phyloP scores from a whole-genome alignment of 2,113 vertebrate genomes.

The Ochotona curzoniae region DNA sequence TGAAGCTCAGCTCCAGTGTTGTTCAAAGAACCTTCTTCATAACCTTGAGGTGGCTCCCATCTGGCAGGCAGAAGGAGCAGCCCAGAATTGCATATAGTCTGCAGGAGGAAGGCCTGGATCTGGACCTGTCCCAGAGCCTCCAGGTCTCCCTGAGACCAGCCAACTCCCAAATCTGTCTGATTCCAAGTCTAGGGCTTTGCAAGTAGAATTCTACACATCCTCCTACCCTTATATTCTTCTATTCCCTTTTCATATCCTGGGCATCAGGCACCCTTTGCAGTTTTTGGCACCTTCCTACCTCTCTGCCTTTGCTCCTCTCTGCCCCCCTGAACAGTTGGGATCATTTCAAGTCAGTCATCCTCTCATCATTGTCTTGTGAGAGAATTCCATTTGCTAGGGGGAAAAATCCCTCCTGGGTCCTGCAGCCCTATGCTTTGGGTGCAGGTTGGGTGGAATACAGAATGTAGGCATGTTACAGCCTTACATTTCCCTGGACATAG shows the following conservation, averaged over 20 bases:
- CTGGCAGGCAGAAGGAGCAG: not conserved
- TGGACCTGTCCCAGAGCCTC: not conserved
- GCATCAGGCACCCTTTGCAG: too few species aligned
- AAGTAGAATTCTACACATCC: too few species aligned
- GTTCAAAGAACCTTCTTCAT: too few species aligned
- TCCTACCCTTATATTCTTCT: not conserved
- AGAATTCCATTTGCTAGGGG: not conserved
- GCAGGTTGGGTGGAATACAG: not conserved
- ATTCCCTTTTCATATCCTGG: not conserved
- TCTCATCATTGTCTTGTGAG: not conserved
- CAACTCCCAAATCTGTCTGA: not conserved
- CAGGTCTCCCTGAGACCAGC: not conserved
- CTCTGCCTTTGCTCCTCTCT: not conserved
- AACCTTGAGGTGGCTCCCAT: not conserved
- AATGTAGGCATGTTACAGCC: not conserved
- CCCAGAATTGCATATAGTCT: rapidly evolving
- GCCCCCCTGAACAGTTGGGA: not conserved
- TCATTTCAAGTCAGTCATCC: not conserved
- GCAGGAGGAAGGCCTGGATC: not conserved
- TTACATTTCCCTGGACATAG: not conserved
- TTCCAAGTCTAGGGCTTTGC: not conserved
- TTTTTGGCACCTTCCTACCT: not conserved
- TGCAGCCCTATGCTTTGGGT: not conserved
- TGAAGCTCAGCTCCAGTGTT: not conserved
- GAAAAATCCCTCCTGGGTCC: too few species aligned